These are phyloP conservation scores for Heterochromis multidens DNA, from an alignment of 2,113 vertebrate genomes.

Conservation along the genomic window DNA sequence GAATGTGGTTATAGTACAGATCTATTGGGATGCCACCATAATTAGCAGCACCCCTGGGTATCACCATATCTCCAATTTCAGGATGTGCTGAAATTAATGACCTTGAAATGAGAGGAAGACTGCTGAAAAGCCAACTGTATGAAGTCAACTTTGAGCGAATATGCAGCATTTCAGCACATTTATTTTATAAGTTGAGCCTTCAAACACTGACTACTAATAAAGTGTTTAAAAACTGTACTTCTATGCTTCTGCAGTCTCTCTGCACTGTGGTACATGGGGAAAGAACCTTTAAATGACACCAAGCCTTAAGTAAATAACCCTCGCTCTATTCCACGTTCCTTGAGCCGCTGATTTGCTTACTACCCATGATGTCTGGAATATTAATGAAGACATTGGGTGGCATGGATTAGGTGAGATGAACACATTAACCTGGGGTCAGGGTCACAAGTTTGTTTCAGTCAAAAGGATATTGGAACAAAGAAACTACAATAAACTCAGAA, in stretches of 20 bases:
- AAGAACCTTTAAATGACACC: background rate
- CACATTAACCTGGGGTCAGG: background rate
- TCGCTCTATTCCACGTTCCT: background rate
- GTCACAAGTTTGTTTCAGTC: background rate
- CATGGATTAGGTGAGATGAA: background rate
- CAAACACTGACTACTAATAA: background rate
- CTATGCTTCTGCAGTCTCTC: background rate
- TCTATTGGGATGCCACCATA: conserved; percentile 24
- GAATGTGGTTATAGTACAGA: conserved; percentile 17
- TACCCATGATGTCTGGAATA: background rate
- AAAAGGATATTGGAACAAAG: background rate
- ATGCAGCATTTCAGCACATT: background rate
- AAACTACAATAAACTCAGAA: background rate
- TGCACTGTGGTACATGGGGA: background rate
- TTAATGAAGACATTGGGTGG: background rate
- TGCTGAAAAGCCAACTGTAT: background rate
- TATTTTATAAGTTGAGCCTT: background rate
- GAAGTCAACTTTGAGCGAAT: background rate
- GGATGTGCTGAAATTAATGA: conserved; percentile 26
- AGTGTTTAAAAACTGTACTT: background rate
- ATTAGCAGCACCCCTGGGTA: conserved; percentile 36
- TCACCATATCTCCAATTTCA: background rate
- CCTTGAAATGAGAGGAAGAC: conserved; percentile 14
- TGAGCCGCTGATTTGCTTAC: background rate
- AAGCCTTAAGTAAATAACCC: background rate